These are phyloP conservation scores for Napeogenes sylphis DNA, from an alignment of 2,888 invertebrate species.

Conservation along the genomic window DNA sequence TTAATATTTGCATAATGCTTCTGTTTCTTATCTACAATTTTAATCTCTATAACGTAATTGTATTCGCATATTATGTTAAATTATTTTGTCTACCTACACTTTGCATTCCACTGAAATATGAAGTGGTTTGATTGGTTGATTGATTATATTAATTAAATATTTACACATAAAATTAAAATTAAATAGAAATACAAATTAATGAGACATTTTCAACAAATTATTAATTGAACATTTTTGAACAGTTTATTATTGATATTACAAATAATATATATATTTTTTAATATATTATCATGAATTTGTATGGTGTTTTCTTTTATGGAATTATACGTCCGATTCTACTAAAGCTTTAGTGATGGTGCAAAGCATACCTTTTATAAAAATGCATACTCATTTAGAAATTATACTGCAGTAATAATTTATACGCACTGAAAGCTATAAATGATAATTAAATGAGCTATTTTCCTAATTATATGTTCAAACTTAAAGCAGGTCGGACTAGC, in stretches of 20 bases:
- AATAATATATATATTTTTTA: no score
- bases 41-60: neutral
- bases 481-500: neutral
- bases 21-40: conserved; percentile 1
- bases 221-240: no score
- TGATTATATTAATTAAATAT: neutral
- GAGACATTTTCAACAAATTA: no score
- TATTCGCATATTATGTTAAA: neutral
- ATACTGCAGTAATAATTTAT: conserved; percentile 32
- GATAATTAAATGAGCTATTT: conserved; percentile 1
- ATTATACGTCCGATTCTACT: conserved; percentile 9
- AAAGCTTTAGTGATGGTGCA: conserved; percentile 17
- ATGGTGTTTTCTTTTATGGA: no score
- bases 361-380: conserved; percentile 25
- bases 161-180: no score
- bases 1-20: no score
- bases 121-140: neutral
- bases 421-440: conserved; percentile 12
- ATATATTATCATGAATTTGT: no score
- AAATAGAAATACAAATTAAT: no score
- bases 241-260: no score
- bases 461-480: neutral
- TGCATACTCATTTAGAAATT: conserved; percentile 31
- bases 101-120: neutral
- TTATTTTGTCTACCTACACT: neutral